phyloP scores from a whole-genome alignment of 1,140 invertebrate genomes.

The Drosophila nikananu region DNA sequence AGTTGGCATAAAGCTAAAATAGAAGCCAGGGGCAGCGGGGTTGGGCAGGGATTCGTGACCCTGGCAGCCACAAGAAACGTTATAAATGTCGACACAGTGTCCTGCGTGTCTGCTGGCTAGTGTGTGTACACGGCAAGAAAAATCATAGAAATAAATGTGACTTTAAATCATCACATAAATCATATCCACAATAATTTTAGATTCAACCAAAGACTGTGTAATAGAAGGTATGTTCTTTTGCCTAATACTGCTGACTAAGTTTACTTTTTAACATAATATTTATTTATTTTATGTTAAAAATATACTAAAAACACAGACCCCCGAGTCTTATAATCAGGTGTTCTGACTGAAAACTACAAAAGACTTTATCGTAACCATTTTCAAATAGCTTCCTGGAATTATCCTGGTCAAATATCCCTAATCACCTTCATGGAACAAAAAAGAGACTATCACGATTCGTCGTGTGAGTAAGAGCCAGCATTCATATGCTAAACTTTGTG shows the following conservation, averaged over 20 bases:
- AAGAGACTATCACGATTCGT: not conserved
- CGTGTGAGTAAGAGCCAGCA: constrained; percentile 38
- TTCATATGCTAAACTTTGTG: constrained; percentile 74
- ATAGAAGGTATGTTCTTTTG: no score
- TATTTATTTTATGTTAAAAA: no score
- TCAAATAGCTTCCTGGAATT: not conserved
- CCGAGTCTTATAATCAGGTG: no score
- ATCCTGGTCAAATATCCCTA: not conserved
- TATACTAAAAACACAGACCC: no score
- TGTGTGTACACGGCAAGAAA: constrained; percentile 6
- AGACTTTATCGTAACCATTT: not conserved
- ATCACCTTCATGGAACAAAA: not conserved
- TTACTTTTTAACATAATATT: no score
- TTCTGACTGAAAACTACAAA: not conserved
- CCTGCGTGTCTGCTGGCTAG: not conserved
- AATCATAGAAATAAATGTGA: not conserved
- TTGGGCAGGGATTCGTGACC: not conserved
- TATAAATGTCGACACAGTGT: constrained; percentile 63
- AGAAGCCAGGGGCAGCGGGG: not conserved
- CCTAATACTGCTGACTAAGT: no score
- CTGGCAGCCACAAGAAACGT: constrained; percentile 54
- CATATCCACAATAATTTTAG: not conserved
- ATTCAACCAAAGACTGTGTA: no score
- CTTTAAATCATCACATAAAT: not conserved
- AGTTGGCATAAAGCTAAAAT: constrained; percentile 42